Conservation (phyloP, 2,888 invertebrate species). For the Embidobia sp. region DNA sequence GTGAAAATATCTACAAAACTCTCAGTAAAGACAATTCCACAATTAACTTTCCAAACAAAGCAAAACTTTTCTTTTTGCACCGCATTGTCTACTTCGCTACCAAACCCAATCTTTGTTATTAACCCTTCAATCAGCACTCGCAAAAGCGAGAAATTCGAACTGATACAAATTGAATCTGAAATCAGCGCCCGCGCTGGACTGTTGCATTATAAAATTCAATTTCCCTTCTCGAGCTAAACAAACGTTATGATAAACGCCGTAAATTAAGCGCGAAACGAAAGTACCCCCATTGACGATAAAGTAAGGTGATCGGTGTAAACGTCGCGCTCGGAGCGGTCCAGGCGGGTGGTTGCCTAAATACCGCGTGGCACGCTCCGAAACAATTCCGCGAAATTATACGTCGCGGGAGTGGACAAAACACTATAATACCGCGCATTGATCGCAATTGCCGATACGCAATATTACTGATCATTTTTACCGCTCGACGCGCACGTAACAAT, state of each 20-base stretch:
- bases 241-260: conserved; percentile 35
- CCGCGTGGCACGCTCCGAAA: conserved; percentile 45
- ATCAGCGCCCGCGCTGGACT: not conserved
- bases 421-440: conserved; percentile 40
- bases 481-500: conserved; percentile 30
- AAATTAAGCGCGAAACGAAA: conserved; percentile 44
- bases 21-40: too few species aligned
- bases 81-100: too few species aligned
- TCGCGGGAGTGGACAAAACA: conserved; percentile 16
- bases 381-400: conserved; percentile 50
- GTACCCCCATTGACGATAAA: conserved; percentile 40
- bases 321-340: conserved; percentile 36
- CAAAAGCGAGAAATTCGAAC: too few species aligned
- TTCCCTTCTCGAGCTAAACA: conserved; percentile 29
- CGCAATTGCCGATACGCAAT: conserved; percentile 34
- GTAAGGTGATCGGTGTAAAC: conserved; percentile 46
- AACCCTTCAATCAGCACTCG: too few species aligned
- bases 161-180: not conserved
- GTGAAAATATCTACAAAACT: too few species aligned
- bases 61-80: too few species aligned
- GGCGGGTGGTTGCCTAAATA: conserved; percentile 48
- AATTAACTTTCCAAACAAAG: too few species aligned
- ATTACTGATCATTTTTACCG: conserved; percentile 39
- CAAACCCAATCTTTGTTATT: too few species aligned
- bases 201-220: conserved; percentile 29